Base-by-base conservation (phyloP, 2,888 invertebrate species). In the Trachelus iudaicus region DNA sequence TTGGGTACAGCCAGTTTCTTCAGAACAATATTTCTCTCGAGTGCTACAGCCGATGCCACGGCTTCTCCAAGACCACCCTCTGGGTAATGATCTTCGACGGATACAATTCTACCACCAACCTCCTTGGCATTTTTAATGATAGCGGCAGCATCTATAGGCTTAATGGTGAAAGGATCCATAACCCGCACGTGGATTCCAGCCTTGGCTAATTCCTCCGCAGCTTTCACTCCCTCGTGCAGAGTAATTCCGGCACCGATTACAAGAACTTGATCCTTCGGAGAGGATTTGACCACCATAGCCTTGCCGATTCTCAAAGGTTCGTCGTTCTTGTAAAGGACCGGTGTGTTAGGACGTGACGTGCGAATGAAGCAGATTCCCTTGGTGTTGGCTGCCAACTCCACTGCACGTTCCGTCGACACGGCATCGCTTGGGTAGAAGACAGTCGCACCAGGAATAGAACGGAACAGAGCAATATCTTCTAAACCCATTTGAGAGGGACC, bases 401-500 rank as follows among this genome's bases (percentile, higher is more conserved):
- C 96, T 1, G 99, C 97, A 78, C 98, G 94, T 92, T 99, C 99
- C 37, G 96, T 94, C 69, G 97, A 96, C 12, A 99, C 99, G 0
- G 98, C 99, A 92, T 99, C 99, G 69, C 93, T 93, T 74, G 96
- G 96, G 87, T 96, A 96, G 92, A 96, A 96, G 11, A 96, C 93
- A 1, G 95, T 95, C 82, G 94, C 94, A 80, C 96, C 96, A 77
- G 99, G 98, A 83, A 99, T 94, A 6, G 97, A 92, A 71, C 99
- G 94, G 95, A 99, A 99, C 94, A 99, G 94, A 1, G 98, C 97
- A 79, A 99, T 92, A 92, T 99, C 99, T 93, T 99, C 99, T n/a
- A 99, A 94, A 6, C 98, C 99, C 99, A 99, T 99, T 93, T 99
- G 99, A 78, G 98, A 98, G 31, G 99, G 99, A 0, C 99, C 99